These are phyloP conservation scores for Molossus molossus DNA, from an alignment of 2,797 vertebrate genomes.

Conservation along the genomic window DNA sequence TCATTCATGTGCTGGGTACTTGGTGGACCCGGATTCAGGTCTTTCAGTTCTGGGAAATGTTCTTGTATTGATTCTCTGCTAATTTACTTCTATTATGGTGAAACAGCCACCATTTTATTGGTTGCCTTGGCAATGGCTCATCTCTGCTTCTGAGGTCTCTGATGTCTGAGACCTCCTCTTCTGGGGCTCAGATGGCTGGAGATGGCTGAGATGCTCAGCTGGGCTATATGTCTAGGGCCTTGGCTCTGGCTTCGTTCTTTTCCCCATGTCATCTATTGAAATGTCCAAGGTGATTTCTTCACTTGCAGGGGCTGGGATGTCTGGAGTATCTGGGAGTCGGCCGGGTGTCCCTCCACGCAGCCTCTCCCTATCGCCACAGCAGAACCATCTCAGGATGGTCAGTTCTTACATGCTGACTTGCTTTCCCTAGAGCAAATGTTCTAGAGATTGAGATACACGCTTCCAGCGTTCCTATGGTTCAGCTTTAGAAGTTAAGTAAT, in stretches of 20 bases:
- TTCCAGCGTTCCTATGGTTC: slow-evolving; percentile 60
- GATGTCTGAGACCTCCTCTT: background rate
- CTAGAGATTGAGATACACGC: slow-evolving; percentile 49
- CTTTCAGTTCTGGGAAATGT: background rate
- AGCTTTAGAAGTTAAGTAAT: slow-evolving; percentile 51
- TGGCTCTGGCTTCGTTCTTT: slow-evolving; percentile 9
- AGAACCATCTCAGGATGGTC: background rate
- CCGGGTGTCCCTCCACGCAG: background rate
- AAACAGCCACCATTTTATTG: background rate
- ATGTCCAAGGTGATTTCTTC: slow-evolving; percentile 13
- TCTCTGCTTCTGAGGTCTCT: background rate
- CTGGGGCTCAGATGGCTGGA: background rate
- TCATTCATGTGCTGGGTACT: background rate
- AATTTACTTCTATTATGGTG: background rate
- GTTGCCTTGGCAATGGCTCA: background rate
- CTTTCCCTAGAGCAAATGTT: slow-evolving; percentile 40
- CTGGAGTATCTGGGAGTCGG: slow-evolving; percentile 11
- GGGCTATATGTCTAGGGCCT: background rate
- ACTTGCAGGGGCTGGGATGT: background rate
- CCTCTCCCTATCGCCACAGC: background rate
- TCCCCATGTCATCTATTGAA: background rate
- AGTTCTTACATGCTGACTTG: background rate
- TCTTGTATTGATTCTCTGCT: slow-evolving; percentile 54
- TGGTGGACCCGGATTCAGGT: background rate
- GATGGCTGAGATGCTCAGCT: background rate